Evolutionary conservation across 2,797 vertebrate species (phyloP), one percentile per base, ranked within the genome.

Genomic region (Alosa sapidissima): DNA sequence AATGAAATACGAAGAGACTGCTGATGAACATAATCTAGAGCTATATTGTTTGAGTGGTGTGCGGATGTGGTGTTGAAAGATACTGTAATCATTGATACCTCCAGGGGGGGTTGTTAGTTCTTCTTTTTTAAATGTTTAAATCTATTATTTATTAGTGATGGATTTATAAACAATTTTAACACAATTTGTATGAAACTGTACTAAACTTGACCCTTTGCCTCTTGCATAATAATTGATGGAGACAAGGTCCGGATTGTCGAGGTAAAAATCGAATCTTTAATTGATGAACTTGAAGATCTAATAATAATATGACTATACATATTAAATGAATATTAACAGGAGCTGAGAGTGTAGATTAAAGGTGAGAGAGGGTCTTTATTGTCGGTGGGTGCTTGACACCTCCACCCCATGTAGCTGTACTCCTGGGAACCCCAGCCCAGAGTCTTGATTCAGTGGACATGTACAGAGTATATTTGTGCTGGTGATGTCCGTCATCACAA

Each of bases 91-190:
- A 85, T 91, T 86, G 88, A 54, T 89, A 89, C 90, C 91, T 94
- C 91, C 87, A 84, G 89, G 78, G 87, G 60, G 33, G 82, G 33
- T 82, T 81, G 52, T 83, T 75, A 36, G 19, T 36, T 75, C 16
- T 75, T 75, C 11, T 75, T 72, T 52, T 94, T 94, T 93, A 92
- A 92, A 93, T 92, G 91, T 94, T 91, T 88, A 93, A 92, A 92
- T 88, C 83, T 89, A 88, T 94, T 96, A 96, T 96, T 96, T 95
- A 95, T 96, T 95, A 95, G 94, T 68, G 75, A 92, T 88, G 68
- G 68, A 75, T 75, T 75, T 75, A 45, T 75, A 75, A 75, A 75
- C 52, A 72, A 91, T 93, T 94, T 93, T 90, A 86, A 93, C 89
- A 92, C 90, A 62, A 84, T 92, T 92, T 91, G 88, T 93, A 87